Percentiles rank a stretch among this genome's conserved stretches.
Evolutionary conservation across 2,113 vertebrate genomes (phyloP).

Genomic region (Corvus moneduloides): DNA sequence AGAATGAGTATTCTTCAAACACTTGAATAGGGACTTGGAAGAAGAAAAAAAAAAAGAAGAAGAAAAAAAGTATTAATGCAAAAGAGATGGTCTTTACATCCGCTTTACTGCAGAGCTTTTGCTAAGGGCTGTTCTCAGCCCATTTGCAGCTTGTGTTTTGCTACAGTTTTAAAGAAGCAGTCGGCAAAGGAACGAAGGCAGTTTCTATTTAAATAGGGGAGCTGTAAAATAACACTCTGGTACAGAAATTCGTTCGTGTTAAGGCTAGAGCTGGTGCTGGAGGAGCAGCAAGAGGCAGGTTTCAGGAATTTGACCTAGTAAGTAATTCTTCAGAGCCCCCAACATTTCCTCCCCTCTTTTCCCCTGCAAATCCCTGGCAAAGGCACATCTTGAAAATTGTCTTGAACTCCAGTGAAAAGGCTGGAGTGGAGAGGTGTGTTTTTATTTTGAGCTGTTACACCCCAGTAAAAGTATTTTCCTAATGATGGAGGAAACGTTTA

Average conservation of each 20-base stretch:
- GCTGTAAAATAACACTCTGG: background rate
- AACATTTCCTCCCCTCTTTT: background rate
- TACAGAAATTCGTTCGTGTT: background rate
- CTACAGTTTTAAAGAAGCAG: slow-evolving; percentile 17
- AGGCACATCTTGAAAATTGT: background rate
- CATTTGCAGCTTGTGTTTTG: slow-evolving; percentile 30
- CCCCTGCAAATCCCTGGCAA: background rate
- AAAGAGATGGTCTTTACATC: slow-evolving; percentile 50
- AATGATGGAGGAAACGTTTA: background rate
- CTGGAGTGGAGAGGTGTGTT: background rate
- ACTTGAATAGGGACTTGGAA: slow-evolving; percentile 46
- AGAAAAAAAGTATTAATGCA: slow-evolving; percentile 30
- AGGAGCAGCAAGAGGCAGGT: background rate
- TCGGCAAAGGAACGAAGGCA: background rate
- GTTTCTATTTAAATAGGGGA: background rate
- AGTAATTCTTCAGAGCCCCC: background rate
- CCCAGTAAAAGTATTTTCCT: background rate
- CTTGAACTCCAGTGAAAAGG: background rate
- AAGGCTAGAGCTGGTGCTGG: background rate
- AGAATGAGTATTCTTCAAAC: slow-evolving; percentile 63
- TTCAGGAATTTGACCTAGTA: background rate
- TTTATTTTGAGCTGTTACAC: background rate
- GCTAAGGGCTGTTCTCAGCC: slow-evolving; percentile 30
- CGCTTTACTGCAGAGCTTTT: slow-evolving; percentile 8
- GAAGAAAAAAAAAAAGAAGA: background rate